These are phyloP conservation scores for Tetramorium bicarinatum DNA, from an alignment of 2,888 invertebrate species.

Conservation along the genomic window DNA sequence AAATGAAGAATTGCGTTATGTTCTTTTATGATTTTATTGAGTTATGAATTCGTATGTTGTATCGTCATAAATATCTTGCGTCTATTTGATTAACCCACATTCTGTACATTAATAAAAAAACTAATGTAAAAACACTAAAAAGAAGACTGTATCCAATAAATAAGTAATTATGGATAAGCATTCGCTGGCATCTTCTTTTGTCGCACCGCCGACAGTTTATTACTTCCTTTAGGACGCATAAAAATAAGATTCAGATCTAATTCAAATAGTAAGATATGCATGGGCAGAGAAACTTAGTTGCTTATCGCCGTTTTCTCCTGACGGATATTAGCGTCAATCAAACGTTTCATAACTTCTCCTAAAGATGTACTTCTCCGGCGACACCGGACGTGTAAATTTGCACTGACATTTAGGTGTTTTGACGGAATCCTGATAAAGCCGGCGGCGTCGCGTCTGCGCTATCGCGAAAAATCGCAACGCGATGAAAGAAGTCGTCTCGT, in stretches of 20 bases:
- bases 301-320: not conserved
- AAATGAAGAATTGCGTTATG: not conserved
- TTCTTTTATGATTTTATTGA: no score
- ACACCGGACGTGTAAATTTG: not conserved
- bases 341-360: not conserved
- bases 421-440: constrained; percentile 2
- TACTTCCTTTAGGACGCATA: not conserved
- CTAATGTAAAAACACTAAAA: not conserved
- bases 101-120: not conserved
- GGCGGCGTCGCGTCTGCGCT: no score
- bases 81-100: not conserved
- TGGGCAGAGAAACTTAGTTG: not conserved
- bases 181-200: not conserved
- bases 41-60: not conserved
- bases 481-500: not conserved
- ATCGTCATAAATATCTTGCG: not conserved
- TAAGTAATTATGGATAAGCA: constrained; percentile 5
- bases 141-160: not conserved
- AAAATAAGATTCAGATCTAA: not conserved
- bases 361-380: not conserved
- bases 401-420: not conserved
- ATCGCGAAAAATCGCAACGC: constrained; percentile 7
- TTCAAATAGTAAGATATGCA: not conserved
- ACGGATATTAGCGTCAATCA: not conserved
- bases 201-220: not conserved